phyloP scores from a whole-genome alignment of 37 sponge, comb jelly and placozoan genomes.

The Amphimedon queenslandica region DNA sequence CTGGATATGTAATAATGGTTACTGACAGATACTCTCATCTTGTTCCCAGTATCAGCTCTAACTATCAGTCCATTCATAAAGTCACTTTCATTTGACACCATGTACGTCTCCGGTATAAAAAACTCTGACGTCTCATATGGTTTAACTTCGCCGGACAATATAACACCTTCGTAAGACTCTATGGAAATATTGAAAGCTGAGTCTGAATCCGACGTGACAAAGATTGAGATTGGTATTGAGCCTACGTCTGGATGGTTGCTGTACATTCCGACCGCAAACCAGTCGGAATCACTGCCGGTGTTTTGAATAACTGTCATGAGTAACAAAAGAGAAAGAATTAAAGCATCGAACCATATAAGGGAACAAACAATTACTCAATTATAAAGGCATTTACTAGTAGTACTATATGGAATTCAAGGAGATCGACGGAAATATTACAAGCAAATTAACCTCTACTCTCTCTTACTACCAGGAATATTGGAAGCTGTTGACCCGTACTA shows the following conservation, averaged over 20 bases:
- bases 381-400: too few relatives aligned
- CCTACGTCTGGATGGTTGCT: not conserved
- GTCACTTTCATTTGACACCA: not conserved
- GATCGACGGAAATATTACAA: too few relatives aligned
- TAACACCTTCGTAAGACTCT: not conserved
- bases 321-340: too few relatives aligned
- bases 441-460: too few relatives aligned
- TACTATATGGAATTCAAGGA: too few relatives aligned
- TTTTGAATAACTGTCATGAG: not conserved
- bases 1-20: conserved; percentile 1
- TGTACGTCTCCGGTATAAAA: not conserved
- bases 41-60: not conserved
- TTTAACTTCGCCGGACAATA: not conserved
- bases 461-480: too few relatives aligned
- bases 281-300: not conserved
- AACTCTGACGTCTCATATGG: not conserved
- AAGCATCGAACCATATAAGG: too few relatives aligned
- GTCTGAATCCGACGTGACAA: not conserved
- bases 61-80: not conserved
- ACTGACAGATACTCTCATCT: not conserved
- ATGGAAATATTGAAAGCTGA: not conserved
- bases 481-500: too few relatives aligned
- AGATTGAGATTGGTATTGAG: not conserved
- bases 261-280: not conserved
- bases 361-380: too few relatives aligned